Conservation (phyloP, 2,888 invertebrate species). For the Eupithecia inturbata region DNA sequence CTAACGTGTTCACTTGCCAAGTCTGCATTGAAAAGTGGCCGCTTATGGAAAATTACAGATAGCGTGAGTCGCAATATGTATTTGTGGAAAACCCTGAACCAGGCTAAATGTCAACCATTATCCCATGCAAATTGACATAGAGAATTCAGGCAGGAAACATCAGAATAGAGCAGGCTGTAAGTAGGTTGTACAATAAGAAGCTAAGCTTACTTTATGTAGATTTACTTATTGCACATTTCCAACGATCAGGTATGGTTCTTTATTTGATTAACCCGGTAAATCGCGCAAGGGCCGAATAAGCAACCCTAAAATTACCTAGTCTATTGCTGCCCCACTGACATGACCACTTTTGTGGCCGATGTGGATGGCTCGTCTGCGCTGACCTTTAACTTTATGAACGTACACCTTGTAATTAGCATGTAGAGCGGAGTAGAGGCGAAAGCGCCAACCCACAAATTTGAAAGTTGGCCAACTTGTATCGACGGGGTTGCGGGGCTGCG, state of each 20-base stretch:
- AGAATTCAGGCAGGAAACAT: background rate
- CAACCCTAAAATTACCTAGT: background rate
- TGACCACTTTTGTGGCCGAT: background rate
- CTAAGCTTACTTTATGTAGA: too few species aligned
- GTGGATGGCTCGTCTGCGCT: background rate
- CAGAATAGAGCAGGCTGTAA: background rate
- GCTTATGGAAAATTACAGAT: conserved; percentile 19
- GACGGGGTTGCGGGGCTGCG: conserved; percentile 58
- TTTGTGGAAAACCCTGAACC: conserved; percentile 4
- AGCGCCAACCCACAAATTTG: conserved; percentile 80
- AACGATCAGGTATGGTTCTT: background rate
- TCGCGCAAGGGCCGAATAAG: too few species aligned
- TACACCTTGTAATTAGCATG: conserved; percentile 49
- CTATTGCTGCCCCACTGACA: background rate
- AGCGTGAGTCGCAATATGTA: conserved; percentile 6
- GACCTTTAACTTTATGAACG: background rate
- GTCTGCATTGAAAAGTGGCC: conserved; percentile 13
- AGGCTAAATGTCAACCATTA: background rate
- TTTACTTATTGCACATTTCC: background rate
- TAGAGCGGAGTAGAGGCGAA: conserved; percentile 55
- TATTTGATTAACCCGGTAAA: background rate
- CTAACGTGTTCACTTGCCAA: conserved; percentile 11
- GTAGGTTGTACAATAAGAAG: too few species aligned
- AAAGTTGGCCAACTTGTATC: conserved; percentile 78
- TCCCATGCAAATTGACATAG: background rate